A percentile compares a stretch with the other conserved stretches of the same genome.
These are phyloP conservation scores for Helicoverpa armigera DNA, from an alignment of 1,140 invertebrate genomes.

Conservation along the genomic window DNA sequence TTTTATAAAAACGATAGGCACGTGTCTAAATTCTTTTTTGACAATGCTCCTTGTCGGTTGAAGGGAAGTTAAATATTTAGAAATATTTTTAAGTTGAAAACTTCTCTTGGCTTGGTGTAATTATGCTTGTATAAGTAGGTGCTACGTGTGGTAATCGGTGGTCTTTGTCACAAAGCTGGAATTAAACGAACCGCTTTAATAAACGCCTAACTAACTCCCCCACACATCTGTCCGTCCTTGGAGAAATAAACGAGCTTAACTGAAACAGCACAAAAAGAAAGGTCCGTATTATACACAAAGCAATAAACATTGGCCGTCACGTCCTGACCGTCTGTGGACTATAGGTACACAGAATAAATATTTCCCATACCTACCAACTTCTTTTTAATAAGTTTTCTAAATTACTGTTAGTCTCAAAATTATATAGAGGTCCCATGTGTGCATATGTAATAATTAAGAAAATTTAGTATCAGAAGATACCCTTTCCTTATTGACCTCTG, in stretches of 20 bases:
- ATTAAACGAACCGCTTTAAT: not conserved
- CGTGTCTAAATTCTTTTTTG: slow-evolving; percentile 27
- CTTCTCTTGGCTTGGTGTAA: not conserved
- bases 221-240: slow-evolving; percentile 42
- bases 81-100: not conserved
- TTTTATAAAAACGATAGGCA: slow-evolving; percentile 32
- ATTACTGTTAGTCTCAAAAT: slow-evolving; percentile 17
- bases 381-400: slow-evolving; percentile 48
- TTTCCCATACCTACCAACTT: not conserved
- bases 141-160: not conserved
- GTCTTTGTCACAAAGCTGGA: slow-evolving; percentile 3
- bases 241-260: slow-evolving; percentile 49
- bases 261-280: slow-evolving; percentile 52
- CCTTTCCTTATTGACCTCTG: not conserved
- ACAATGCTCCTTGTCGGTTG: not conserved
- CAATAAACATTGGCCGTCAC: slow-evolving; percentile 60
- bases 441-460: not conserved
- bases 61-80: not conserved
- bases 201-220: slow-evolving; percentile 37
- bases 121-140: not conserved
- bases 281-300: slow-evolving; percentile 49
- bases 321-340: slow-evolving; percentile 36
- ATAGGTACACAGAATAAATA: not conserved
- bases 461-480: not conserved
- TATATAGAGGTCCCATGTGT: not conserved